Base-by-base conservation (phyloP, 1,140 invertebrate genomes). In the Pantala flavescens region DNA sequence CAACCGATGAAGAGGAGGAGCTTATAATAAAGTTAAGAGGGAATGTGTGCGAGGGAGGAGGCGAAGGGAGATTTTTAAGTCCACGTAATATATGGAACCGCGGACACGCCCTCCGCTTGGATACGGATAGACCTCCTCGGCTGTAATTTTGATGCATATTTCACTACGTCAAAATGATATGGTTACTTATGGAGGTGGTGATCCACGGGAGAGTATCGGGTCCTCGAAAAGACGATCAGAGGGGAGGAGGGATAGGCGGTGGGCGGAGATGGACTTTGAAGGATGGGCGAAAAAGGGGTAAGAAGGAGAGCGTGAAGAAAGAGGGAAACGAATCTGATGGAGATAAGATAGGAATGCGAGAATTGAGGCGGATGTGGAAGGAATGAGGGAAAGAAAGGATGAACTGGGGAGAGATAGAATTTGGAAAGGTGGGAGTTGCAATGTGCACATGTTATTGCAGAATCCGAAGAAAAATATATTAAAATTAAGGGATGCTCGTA, bases 141-240 rank as follows among this genome's bases (percentile, higher is more conserved):
- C 49, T 63, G 49, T 63, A 63, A 63, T 63, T 63, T 63, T 21
- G 49, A 63, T 63, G 49, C 49, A 63, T 63, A 63, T 63, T 63
- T 63, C 49, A 63, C 49, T 19, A 63, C 49, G 49, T 63, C 49
- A 63, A 63, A 63, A 63, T 63, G 49, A 63, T 63, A 63, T 63
- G 49, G 49, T 63, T 21, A 63, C 49, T 49, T 49, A 49, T 49
- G 43, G 16, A 16, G 43, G 16, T 11, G 43, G 43, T n/a, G n/a
- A n/a, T n/a, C n/a, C n/a, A n/a, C n/a, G n/a, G n/a, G n/a, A n/a
- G n/a, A n/a, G n/a, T n/a, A n/a, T n/a, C n/a, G n/a, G n/a, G n/a
- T n/a, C n/a, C n/a, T n/a, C n/a, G n/a, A n/a, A n/a, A n/a, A n/a
- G n/a, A n/a, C 9, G 43, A 11, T 49, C 16, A 16, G 9, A 11